Base-by-base conservation (phyloP, 1,140 invertebrate species). In the Geopemphigus sp. region DNA sequence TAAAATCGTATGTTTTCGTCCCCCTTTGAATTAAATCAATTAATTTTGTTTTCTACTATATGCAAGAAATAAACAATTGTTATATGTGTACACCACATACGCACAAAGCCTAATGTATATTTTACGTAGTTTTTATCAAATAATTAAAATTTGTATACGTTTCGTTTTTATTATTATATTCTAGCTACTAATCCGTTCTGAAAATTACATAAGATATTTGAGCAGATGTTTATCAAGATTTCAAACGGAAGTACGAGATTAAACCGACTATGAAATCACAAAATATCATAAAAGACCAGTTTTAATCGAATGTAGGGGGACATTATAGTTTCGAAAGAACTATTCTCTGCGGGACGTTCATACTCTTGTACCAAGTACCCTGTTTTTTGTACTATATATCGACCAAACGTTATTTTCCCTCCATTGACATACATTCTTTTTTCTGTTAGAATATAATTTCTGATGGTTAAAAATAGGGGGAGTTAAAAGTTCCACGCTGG, bases 221-320 rank as follows among this genome's bases (percentile, higher is more conserved):
- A 39, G 39, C 74, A 78, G 74, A 78, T 78, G 74, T 78, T 78
- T 63, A 78, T 78, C 74, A 26, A 78, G 56, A 63, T 74, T 74
- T 74, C 15, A 59, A 57, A 78, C 74, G 57, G 74, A 78, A 78
- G 56, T 78, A 78, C 74, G 39, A 61, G 56, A 59, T 78, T 78
- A 78, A 78, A 24, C 74, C 54, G 74, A 78, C 74, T 78, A 78
- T 78, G 74, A 78, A 78, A 78, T 78, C 74, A 78, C 74, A 63
- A 78, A 78, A 78, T 78, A 63, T 61, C 74, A 78, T 78, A 78
- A 78, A 78, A 78, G 74, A 14, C 74, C 32, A 78, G 74, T 78
- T 78, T 78, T 63, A 78, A 78, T 78, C 54, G 56, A 78, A 78
- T 63, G 74, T 63, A 54, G 74, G 56, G 56, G 74, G 74, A 78